Evolutionary conservation across 1,140 invertebrate genomes (phyloP).

Genomic region (Drosophila navojoa): DNA sequence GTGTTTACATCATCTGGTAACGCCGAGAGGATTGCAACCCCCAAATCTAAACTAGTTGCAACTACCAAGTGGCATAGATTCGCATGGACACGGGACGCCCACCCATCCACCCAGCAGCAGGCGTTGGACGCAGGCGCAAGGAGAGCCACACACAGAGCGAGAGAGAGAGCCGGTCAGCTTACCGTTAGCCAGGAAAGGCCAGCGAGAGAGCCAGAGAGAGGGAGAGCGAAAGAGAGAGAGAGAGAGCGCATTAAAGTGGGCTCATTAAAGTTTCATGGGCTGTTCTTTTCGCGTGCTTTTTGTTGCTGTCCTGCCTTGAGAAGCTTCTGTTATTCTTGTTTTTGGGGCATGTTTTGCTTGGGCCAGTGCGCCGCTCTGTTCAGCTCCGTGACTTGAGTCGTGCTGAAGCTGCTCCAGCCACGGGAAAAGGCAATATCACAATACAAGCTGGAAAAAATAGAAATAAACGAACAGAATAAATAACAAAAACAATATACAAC

Average conservation of each 20-base stretch:
- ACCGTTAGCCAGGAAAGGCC: slow-evolving; percentile 22
- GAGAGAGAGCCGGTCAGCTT: slow-evolving; percentile 32
- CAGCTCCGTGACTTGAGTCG: slow-evolving; percentile 35
- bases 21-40: slow-evolving; percentile 36
- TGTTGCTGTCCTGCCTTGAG: not conserved
- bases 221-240: not conserved
- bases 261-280: slow-evolving; percentile 61
- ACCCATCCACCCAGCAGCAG: not conserved
- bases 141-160: not conserved
- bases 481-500: slow-evolving; percentile 46
- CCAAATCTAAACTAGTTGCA: slow-evolving; percentile 13
- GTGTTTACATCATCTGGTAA: slow-evolving; percentile 26
- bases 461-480: not conserved
- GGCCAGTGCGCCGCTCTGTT: slow-evolving; percentile 19
- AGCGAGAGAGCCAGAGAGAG: slow-evolving; percentile 9
- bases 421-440: not conserved
- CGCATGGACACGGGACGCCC: slow-evolving; percentile 1
- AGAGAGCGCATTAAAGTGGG: slow-evolving; percentile 23
- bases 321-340: not conserved
- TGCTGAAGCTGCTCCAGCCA: slow-evolving; percentile 36
- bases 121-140: slow-evolving; percentile 26
- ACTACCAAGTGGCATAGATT: slow-evolving; percentile 32
- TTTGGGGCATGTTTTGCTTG: slow-evolving; percentile 61
- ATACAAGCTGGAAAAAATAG: not conserved
- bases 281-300: slow-evolving; percentile 28